phyloP scores from a whole-genome alignment of 2,888 invertebrate species.

The Syrista parreyssii region DNA sequence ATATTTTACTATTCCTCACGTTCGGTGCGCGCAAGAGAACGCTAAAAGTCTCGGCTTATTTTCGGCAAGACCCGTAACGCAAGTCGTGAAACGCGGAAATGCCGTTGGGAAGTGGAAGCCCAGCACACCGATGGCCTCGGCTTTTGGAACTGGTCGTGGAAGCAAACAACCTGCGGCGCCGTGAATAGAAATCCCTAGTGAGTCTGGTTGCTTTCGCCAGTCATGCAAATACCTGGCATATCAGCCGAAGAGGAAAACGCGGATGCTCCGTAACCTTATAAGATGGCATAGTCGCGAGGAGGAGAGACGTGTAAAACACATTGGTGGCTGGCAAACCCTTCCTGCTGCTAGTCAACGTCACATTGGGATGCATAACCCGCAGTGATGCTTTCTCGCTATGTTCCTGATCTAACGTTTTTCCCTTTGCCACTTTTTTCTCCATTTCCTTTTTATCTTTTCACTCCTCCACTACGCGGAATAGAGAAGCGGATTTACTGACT shows the following conservation, averaged over 20 bases:
- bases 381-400: neutral
- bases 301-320: slow-evolving; percentile 4
- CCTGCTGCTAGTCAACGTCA: slow-evolving; percentile 4
- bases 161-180: slow-evolving; percentile 32
- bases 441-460: neutral
- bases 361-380: slow-evolving; percentile 9
- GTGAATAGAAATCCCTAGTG: slow-evolving; percentile 40
- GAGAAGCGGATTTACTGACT: neutral
- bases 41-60: slow-evolving; percentile 1
- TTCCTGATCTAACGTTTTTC: neutral
- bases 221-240: slow-evolving; percentile 38
- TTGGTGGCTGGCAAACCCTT: neutral
- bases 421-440: neutral
- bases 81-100: slow-evolving; percentile 19
- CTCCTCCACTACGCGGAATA: neutral
- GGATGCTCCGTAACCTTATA: slow-evolving; percentile 10
- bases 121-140: slow-evolving; percentile 15
- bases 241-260: slow-evolving; percentile 17
- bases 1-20: neutral
- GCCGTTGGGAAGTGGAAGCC: slow-evolving; percentile 14
- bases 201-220: slow-evolving; percentile 38
- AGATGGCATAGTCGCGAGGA: slow-evolving; percentile 2
- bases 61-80: slow-evolving; percentile 4
- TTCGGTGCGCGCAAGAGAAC: neutral
- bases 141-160: slow-evolving; percentile 17